phyloP scores from a whole-genome alignment of 2,888 invertebrate species.

The Malacosoma neustria region DNA sequence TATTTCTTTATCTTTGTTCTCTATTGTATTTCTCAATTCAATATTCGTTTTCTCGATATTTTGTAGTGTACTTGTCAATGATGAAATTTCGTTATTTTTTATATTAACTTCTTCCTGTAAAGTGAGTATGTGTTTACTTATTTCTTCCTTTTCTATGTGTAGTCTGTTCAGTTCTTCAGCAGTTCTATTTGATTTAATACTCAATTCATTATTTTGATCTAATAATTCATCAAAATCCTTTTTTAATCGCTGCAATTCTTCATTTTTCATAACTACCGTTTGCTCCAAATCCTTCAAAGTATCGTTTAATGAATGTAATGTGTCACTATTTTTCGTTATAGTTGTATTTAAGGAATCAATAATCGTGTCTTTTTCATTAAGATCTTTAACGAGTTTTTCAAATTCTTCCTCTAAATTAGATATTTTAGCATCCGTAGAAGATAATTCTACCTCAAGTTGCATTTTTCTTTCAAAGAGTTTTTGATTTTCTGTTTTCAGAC shows the following conservation, averaged over 20 bases:
- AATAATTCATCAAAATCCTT: slow-evolving; percentile 24
- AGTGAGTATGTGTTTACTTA: slow-evolving; percentile 29
- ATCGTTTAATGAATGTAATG: slow-evolving; percentile 25
- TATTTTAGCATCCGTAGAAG: slow-evolving; percentile 40
- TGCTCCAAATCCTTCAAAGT: slow-evolving; percentile 33
- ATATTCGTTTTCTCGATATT: slow-evolving; percentile 25
- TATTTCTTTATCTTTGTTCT: slow-evolving; percentile 48
- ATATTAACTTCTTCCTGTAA: slow-evolving; percentile 36
- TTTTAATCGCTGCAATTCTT: slow-evolving; percentile 41
- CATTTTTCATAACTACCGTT: slow-evolving; percentile 30
- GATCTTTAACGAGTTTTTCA: slow-evolving; percentile 38
- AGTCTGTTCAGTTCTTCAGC: slow-evolving; percentile 36
- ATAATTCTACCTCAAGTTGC: slow-evolving; percentile 38
- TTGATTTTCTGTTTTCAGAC: slow-evolving; percentile 37
- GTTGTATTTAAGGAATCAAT: slow-evolving; percentile 42
- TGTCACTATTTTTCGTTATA: slow-evolving; percentile 28
- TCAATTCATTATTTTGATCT: slow-evolving; percentile 17
- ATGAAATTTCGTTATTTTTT: slow-evolving; percentile 37
- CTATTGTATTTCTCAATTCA: slow-evolving; percentile 27
- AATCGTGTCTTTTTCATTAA: slow-evolving; percentile 54
- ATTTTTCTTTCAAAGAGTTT: slow-evolving; percentile 29
- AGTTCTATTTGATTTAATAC: slow-evolving; percentile 20
- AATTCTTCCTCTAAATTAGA: slow-evolving; percentile 54
- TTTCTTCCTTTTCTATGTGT: slow-evolving; percentile 39
- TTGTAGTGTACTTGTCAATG: slow-evolving; percentile 23